Base-by-base conservation (phyloP, 2,888 invertebrate species). In the Conops quadrifasciatus region DNA sequence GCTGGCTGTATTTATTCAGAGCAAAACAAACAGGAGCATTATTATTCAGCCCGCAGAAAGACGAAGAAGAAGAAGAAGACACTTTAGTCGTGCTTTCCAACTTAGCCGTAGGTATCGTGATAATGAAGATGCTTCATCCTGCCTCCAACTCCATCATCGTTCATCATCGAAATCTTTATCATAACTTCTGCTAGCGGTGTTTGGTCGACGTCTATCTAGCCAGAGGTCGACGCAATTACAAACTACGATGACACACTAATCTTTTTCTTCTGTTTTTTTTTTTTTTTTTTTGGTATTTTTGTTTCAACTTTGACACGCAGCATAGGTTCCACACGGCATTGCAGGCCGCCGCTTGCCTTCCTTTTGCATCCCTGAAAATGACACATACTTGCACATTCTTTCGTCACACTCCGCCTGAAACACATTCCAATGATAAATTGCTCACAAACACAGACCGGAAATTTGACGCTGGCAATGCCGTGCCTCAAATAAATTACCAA, bases 401-500 rank as follows among this genome's bases (percentile, higher is more conserved):
- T 15, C 26, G 16, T 9, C 28, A 51, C 24, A 15, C n/a, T 45
- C 13, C 43, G 43, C 15, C 24, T 43, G 67, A 36, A 56, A 43
- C 36, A 9, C 67, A 56, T 45, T 36, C 19, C 43, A 56, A 67
- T 67, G 67, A 67, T 67, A 67, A 67, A 67, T 67, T 15, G 66
- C 36, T 30, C 16, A 66, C 66, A 67, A 56, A 67, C 58, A 67
- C 53, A 53, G 16, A 56, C 56, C 67, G 43, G 67, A 67, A 67
- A 67, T 67, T 67, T 67, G 67, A 67, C 13, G 67, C n/a, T 67
- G 58, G 67, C 67, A 67, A 21, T 36, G 26, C 45, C 36, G 67
- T 67, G 67, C 15, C 58, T 36, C 45, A 56, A 43, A 67, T 67
- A 58, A 58, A 67, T 67, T 67, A 43, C 58, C 58, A 21, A 43